Base-by-base conservation (phyloP, 2,797 vertebrate genomes). In the Anabacerthia variegaticeps region DNA sequence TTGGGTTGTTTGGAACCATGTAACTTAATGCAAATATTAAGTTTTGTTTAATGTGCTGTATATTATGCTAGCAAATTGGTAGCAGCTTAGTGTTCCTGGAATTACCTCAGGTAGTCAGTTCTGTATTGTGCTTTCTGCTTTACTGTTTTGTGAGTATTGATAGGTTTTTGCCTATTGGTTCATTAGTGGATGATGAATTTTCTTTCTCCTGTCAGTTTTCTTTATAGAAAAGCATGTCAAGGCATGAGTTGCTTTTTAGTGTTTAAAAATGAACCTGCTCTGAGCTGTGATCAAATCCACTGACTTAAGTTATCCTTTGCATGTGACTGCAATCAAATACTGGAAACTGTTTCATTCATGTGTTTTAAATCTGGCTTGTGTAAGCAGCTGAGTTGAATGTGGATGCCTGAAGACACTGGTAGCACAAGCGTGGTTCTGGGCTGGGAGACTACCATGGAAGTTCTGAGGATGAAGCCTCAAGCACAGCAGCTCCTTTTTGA, bases 191-290 rank as follows among this genome's bases (percentile, higher is more conserved):
- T 19, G 63, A 52, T 63, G 39, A 48, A 41, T 90, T 83, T 81
- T 66, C 18, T 56, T 88, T 84, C 24, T 67, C 12, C 52, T 46
- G 43, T 39, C 48, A 48, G 6, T 85, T 90, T 77, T 73, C 52
- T 49, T 69, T 85, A n/a, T 49, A 88, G 65, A 80, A 88, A 80
- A 86, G 23, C 39, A 34, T 77, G 80, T 41, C 56, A 49, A 44
- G 14, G 27, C 55, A 20, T 27, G 44, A 80, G 20, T 43, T 81
- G 32, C 37, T 34, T 89, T 91, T 68, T 41, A 54, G 37, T 62
- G 54, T 75, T 81, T 34, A 23, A 72, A 75, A 87, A 52, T 23
- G 48, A 6, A 30, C 22, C 13, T 61, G 28, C 84, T 86, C 49
- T 78, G 62, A 68, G 36, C 41, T 49, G 21, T 68, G 66, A 89